These are phyloP conservation scores for Sylvia atricapilla DNA, from an alignment of 2,113 vertebrate genomes.

Conservation along the genomic window DNA sequence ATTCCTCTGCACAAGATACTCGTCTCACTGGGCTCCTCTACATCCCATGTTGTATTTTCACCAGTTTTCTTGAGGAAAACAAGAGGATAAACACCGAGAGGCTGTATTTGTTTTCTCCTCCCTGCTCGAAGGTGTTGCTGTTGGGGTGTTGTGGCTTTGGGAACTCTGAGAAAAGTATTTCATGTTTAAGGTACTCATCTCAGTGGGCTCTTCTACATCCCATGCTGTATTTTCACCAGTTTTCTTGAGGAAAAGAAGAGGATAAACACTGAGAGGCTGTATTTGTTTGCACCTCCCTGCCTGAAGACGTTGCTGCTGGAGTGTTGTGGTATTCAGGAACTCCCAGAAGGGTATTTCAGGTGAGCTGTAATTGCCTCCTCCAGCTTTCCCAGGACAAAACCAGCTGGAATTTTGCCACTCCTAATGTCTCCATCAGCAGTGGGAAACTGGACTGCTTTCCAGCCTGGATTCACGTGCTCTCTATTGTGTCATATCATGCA, in stretches of 20 bases:
- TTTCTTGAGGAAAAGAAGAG: not conserved
- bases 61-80: not conserved
- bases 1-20: not conserved
- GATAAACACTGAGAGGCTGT: not conserved
- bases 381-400: not conserved
- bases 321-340: not conserved
- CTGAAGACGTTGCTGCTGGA: not conserved
- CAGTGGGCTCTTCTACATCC: not conserved
- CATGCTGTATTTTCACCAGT: not conserved
- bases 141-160: rapidly evolving
- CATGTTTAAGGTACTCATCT: not conserved
- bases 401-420: not conserved
- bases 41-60: not conserved
- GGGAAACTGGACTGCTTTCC: not conserved
- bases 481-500: rapidly evolving
- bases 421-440: not conserved
- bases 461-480: not conserved
- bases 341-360: not conserved
- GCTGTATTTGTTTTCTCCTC: not conserved
- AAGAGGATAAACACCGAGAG: not conserved
- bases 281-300: not conserved
- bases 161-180: not conserved
- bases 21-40: not conserved
- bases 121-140: not conserved
- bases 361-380: not conserved